Evolutionary conservation across 2,797 vertebrate genomes (phyloP).

Genomic region (Hirundo rustica): DNA sequence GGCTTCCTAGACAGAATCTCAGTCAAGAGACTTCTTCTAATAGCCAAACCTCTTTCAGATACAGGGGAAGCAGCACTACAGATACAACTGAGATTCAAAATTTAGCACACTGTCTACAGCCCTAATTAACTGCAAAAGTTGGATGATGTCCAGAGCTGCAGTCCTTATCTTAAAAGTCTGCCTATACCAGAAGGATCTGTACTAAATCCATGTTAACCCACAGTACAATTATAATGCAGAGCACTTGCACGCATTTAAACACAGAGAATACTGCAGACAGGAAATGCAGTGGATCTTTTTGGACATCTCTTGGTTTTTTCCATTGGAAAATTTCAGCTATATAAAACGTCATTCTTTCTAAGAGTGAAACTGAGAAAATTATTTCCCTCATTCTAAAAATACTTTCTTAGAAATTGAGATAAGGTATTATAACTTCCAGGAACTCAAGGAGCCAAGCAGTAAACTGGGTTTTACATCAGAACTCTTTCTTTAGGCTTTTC

Average conservation of each 20-base stretch:
- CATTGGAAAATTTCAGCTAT: neutral
- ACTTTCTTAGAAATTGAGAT: neutral
- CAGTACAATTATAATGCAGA: neutral
- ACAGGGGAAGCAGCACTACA: neutral
- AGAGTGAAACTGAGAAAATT: neutral
- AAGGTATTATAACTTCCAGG: neutral
- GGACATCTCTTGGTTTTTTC: neutral
- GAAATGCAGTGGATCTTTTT: neutral
- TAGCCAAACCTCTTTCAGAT: constrained; percentile 15
- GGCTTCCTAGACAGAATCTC: neutral
- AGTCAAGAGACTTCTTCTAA: constrained; percentile 34
- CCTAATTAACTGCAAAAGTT: constrained; percentile 44
- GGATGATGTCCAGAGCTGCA: constrained; percentile 43
- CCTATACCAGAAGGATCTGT: neutral
- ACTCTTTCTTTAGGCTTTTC: neutral
- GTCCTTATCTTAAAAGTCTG: neutral
- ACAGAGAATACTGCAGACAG: neutral
- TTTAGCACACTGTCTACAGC: constrained; percentile 40
- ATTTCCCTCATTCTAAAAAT: neutral
- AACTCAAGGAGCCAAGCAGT: neutral
- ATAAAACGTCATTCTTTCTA: neutral
- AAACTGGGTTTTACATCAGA: neutral
- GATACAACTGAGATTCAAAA: constrained; percentile 37
- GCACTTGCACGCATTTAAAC: neutral
- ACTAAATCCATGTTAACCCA: constrained; percentile 22